Evolutionary conservation across 2,888 invertebrate species (phyloP), one percentile per base, ranked within the genome.

Genomic region (Netelia melanura): DNA sequence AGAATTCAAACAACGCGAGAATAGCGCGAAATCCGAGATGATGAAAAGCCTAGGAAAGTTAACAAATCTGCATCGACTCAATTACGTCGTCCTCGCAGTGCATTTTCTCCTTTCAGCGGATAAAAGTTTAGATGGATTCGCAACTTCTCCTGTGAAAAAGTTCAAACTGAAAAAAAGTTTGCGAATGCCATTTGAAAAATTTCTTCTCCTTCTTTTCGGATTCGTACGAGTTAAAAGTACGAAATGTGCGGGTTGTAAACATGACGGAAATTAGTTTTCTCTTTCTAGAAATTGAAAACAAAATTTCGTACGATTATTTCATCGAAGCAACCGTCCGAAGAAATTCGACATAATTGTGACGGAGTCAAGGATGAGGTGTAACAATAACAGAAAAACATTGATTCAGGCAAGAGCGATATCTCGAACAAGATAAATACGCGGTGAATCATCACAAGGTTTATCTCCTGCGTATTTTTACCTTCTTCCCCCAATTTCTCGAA

Each of bases 341-440:
- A 23, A 44, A 52, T 67, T 67, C 14, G 56, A 11, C 58, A 68
- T 81, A 38, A 56, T 76, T 64, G 44, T 1, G 52, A 56, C 64
- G 56, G 14, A 1, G n/a, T 17, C 10, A 70, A 44, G 21, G 38
- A 8, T 38, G 23, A 8, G 52, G 10, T 21, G 17, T 48, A 58
- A 67, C n/a, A 43, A 83, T 72, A 72, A 72, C 43, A 78, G 65
- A 71, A 81, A 38, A 77, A 67, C 67, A 67, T 83, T 72, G 67
- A 61, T 72, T 77, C 64, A 72, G 61, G 11, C 38, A 61, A 14
- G 23, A 56, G 43, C 48, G 17, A 23, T 21, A 23, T 76, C 44
- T 48, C 44, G 43, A 54, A 48, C 21, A n/a, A 67, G 48, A 62
- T 79, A 62, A 79, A 79, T 77, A 74, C 61, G 43, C 54, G 61